Evolutionary conservation across 2,113 vertebrate genomes (phyloP), one percentile per base, ranked within the genome.

Genomic region (Grammomys dolichurus): DNA sequence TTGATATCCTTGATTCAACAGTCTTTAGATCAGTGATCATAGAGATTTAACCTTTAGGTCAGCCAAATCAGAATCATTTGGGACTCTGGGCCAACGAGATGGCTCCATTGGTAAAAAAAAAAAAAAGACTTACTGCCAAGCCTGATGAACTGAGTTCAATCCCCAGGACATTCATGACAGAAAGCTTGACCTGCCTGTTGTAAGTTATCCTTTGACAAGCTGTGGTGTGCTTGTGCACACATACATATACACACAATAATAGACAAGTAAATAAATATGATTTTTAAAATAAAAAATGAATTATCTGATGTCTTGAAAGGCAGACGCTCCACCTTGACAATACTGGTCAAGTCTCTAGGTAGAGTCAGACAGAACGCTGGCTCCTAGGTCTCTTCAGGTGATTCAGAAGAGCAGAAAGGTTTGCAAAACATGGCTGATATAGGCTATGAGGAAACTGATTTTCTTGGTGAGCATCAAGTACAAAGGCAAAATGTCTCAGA

Each of bases 391-490:
- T 7, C 65, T 81, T 63, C 65, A 69, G 20, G 19, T 16, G 5
- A 85, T 54, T 87, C 33, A n/a, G 60, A 60, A 13, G 31, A 93
- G 81, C 48, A 58, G 16, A 43, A 4, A 82, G 14, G 0, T 78
- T 77, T 89, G 46, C 63, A 63, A 86, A 75, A 40, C 76, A 33
- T 91, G 48, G 36, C 17, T 87, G 26, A 43, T 88, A 82, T 24
- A 51, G 48, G 54, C 67, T 60, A 77, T 78, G 56, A 86, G 86
- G 56, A 92, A 75, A 84, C 46, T 36, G 0, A 78, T 87, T 92
- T 95, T 76, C 48, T 77, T 65, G 65, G 22, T 80, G 65, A 96
- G 14, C 33, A 48, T 63, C 17, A 90, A 67, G 51, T 43, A 90
- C 1, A 72, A 87, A 89, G 40, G 60, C 9, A 87, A 43, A 22